phyloP scores from a whole-genome alignment of 1,140 invertebrate species.

The Ostrea denselamellosa region DNA sequence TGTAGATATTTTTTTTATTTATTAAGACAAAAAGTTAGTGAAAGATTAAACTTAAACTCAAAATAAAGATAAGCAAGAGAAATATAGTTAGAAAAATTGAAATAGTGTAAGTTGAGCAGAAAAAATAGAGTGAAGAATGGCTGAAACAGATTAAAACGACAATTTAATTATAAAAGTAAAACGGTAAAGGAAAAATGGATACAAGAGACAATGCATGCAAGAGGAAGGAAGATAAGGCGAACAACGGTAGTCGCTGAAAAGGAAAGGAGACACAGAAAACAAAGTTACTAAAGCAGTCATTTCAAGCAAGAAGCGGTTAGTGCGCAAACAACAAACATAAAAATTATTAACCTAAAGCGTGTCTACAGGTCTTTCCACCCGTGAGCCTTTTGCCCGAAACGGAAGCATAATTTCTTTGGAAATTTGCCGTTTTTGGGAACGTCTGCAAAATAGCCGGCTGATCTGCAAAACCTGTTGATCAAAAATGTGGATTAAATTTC shows the following conservation, averaged over 20 bases:
- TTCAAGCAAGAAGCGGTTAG: constrained; percentile 42
- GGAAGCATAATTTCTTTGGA: constrained; percentile 82
- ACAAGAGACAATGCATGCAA: constrained; percentile 21
- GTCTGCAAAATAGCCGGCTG: constrained; percentile 70
- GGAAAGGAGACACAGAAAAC: constrained; percentile 79
- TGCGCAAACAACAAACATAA: constrained; percentile 47
- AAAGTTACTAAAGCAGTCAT: constrained; percentile 26
- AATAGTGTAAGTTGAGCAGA: neutral
- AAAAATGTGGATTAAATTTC: constrained; percentile 43
- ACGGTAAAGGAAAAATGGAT: neutral
- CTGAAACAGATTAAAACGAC: constrained; percentile 79
- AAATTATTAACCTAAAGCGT: constrained; percentile 65
- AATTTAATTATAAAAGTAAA: neutral
- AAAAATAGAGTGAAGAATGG: neutral
- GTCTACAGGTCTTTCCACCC: constrained; percentile 63
- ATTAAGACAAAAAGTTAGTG: neutral
- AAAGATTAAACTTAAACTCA: neutral
- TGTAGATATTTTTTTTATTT: too few relatives aligned
- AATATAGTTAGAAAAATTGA: neutral
- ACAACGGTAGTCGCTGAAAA: constrained; percentile 5
- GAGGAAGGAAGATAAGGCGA: constrained; percentile 80
- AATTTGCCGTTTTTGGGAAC: constrained; percentile 81
- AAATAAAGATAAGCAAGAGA: neutral
- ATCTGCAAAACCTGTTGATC: constrained; percentile 70
- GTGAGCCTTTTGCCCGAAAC: constrained; percentile 76